Conservation (phyloP, 2,797 vertebrate genomes). For the Acrocephalus scirpaceus region DNA sequence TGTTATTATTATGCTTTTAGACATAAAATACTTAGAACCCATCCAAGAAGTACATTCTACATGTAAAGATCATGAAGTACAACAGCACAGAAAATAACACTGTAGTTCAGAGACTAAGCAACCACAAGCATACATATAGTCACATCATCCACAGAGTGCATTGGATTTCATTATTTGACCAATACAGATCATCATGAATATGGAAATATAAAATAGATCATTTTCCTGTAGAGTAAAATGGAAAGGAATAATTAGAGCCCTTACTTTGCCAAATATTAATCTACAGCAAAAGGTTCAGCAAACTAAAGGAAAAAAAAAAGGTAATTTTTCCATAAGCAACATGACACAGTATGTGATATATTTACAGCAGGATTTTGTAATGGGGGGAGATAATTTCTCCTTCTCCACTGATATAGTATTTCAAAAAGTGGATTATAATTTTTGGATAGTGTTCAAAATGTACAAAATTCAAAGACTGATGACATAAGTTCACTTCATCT, state of each 20-base stretch:
- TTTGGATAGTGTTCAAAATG: conserved; percentile 63
- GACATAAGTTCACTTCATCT: conserved; percentile 42
- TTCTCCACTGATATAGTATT: conserved; percentile 50
- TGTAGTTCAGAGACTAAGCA: neutral
- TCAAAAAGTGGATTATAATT: conserved; percentile 64
- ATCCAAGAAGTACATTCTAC: neutral
- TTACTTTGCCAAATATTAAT: conserved; percentile 17
- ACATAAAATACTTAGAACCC: neutral
- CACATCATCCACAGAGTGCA: neutral
- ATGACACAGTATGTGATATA: neutral
- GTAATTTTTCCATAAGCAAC: neutral
- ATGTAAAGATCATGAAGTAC: neutral
- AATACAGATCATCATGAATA: neutral
- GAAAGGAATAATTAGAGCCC: neutral
- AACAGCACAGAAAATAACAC: neutral
- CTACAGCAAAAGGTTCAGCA: conserved; percentile 32
- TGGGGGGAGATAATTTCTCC: conserved; percentile 15
- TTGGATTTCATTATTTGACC: neutral
- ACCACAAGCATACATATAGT: neutral
- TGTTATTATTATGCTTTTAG: neutral
- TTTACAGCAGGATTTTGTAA: conserved; percentile 38
- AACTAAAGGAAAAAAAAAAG: neutral
- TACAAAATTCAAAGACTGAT: conserved; percentile 59
- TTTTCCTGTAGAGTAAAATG: neutral
- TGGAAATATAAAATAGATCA: neutral